Evolutionary conservation across 2,113 vertebrate species (phyloP).

Genomic region (Rallus limicola): DNA sequence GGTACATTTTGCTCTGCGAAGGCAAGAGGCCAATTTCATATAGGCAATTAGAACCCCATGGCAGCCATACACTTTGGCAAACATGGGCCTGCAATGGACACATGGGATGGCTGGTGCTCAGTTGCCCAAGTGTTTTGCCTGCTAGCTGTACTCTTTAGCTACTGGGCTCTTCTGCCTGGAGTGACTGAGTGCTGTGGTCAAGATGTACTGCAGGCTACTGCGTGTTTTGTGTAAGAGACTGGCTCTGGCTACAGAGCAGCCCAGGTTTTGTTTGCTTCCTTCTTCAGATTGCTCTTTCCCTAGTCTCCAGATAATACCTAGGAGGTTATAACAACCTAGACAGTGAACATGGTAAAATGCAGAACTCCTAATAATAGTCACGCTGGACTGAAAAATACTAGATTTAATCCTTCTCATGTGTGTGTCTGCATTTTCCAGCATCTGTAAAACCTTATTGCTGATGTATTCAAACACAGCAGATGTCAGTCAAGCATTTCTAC

Average conservation of each 20-base stretch:
- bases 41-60: not conserved
- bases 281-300: not conserved
- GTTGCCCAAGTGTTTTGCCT: not conserved
- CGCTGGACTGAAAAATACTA: not conserved
- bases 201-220: not conserved
- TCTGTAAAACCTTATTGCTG: not conserved
- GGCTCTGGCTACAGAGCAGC: not conserved
- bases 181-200: not conserved
- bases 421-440: not conserved
- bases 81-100: not conserved
- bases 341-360: not conserved
- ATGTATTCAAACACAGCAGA: not conserved
- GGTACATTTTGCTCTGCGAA: not conserved
- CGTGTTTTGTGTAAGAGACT: not conserved
- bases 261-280: not conserved
- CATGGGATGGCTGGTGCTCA: fast-evolving
- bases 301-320: not conserved
- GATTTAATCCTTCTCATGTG: not conserved
- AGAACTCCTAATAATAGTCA: not conserved
- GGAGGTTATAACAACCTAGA: not conserved
- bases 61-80: not conserved
- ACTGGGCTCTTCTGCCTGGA: not conserved
- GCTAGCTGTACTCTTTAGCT: not conserved
- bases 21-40: not conserved
- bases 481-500: not conserved